Base-by-base conservation (phyloP, 2,888 invertebrate genomes). In the Mythimna pallens region DNA sequence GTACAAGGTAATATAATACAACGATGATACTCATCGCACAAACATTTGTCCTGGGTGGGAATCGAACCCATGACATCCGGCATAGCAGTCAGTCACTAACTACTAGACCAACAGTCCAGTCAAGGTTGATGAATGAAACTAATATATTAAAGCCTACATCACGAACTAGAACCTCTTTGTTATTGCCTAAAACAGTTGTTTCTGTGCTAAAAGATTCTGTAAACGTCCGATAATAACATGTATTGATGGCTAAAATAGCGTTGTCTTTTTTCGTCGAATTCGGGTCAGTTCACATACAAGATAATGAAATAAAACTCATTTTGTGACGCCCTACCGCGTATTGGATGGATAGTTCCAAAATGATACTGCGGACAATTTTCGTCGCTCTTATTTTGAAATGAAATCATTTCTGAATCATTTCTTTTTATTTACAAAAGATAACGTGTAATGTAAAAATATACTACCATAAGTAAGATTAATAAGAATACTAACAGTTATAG, bases 241-340 rank as follows among this genome's bases (percentile, higher is more conserved):
- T 70, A 73, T 77, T 73, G 68, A 70, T 66, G 57, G 47, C 54
- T 25, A 25, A 17, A 62, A 58, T 59, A 12, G 34, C 34, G 50
- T 65, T 34, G 30, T 40, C 34, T 52, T 76, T 65, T 52, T 25
- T 10, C 40, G 2, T 59, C n/a, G 25, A 65, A 64, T 68, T 72
- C 57, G 63, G 71, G 65, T 61, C 66, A 75, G 66, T 73, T 70
- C 63, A 64, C 68, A 67, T 70, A 22, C 65, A 63, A 78, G 36
- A 61, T 77, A 74, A 76, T 70, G 74, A 52, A 76, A 83, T 75
- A 58, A 78, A 82, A 80, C 76, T 84, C 76, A 85, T 87, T 86
- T 85, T 71, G 73, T 64, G 80, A 81, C 73, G 25, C 69, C 88
- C 88, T 66, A 72, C 81, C 82, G 89, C 50, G 73, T 69, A 87